A percentile compares a stretch with the other conserved stretches of the same genome.
These are phyloP conservation scores for Ellobium chinense DNA, from an alignment of 2,888 invertebrate genomes.

Conservation along the genomic window DNA sequence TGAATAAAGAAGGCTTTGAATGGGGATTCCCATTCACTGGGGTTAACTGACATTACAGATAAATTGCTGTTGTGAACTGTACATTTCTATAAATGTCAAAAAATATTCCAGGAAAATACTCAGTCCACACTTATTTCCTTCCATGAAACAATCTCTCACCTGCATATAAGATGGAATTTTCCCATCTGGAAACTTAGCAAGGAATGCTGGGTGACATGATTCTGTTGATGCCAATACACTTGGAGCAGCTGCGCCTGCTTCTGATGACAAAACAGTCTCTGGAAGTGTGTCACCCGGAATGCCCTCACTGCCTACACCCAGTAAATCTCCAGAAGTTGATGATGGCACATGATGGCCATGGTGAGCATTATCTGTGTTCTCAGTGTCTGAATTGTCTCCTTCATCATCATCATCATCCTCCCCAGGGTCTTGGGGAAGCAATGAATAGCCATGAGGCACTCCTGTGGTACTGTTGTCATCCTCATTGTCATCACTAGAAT, in stretches of 20 bases:
- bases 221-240: constrained; percentile 15
- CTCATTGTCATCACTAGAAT: constrained; percentile 37
- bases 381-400: background rate
- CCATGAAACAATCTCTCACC: constrained; percentile 37
- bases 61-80: too few species aligned
- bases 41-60: too few species aligned
- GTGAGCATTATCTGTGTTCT: background rate
- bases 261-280: constrained; percentile 25
- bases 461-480: background rate
- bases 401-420: constrained; percentile 33
- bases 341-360: background rate
- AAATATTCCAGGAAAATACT: too few species aligned
- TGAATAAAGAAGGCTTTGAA: too few species aligned
- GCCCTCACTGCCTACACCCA: background rate
- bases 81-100: too few species aligned
- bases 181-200: constrained; percentile 47
- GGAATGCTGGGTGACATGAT: constrained; percentile 39
- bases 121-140: too few species aligned
- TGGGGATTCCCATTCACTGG: too few species aligned
- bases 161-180: constrained; percentile 55
- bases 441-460: constrained; percentile 29
- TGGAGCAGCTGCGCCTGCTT: constrained; percentile 26
- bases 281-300: background rate
- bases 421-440: constrained; percentile 40
- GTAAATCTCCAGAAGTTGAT: background rate